Evolutionary conservation across 2,797 vertebrate genomes (phyloP), one percentile per base, ranked within the genome.

Genomic region (Choloepus didactylus): DNA sequence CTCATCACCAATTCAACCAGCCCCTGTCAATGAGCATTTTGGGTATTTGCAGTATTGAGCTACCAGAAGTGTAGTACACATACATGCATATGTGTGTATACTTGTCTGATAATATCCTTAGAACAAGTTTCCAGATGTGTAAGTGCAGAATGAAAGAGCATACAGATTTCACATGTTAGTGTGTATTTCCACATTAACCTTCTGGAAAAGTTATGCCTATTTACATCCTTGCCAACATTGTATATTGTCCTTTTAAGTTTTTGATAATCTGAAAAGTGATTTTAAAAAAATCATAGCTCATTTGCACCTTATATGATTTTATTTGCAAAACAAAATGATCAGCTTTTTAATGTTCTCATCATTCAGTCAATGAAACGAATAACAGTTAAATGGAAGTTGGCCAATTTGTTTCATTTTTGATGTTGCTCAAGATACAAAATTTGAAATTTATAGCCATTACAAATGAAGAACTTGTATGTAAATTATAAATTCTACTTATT

Each of bases 231-330:
- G 56, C 54, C 27, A 44, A 23, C 14, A 16, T 76, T 56, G 9
- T 9, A 38, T 72, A 44, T 49, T 82, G 35, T 46, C 81, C 46
- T 81, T 89, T 69, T 93, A 62, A 62, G 91, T 88, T 35, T 77
- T 31, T 77, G 60, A 87, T n/a, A 18, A 70, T 46, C 31, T 64
- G 23, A 60, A 56, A 70, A 66, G 19, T 44, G 41, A 44, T 44
- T 44, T 8, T 12, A 3, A 31, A 76, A 31, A 51, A 75, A 44
- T 67, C 35, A 14, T 5, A 16, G 59, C 35, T 76, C 56, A 60
- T 59, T 69, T 84, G 66, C 2, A 73, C 46, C 38, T 87, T 38
- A 59, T 70, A 83, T 44, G 49, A 44, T 85, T 94, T 95, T 77
- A 56, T 87, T 92, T 95, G 60, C 54, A 80, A 84, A 75, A 87